Evolutionary conservation across 2,888 invertebrate genomes (phyloP), one percentile per base, ranked within the genome.

Genomic region (Oconnorella tubifera): DNA sequence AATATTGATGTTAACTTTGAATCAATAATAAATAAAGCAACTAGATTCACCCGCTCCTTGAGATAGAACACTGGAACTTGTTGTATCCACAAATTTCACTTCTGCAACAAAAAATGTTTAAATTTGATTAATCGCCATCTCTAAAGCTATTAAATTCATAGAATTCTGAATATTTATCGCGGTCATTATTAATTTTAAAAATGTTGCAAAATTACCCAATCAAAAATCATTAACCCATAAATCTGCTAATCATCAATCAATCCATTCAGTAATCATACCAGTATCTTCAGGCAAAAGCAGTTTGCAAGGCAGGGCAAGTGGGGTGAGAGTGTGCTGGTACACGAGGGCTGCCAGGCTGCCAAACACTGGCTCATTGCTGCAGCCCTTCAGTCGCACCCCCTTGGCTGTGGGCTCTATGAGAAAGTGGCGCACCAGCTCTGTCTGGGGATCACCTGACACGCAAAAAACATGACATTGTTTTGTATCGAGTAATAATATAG

Each of bases 241-340:
- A n/a, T n/a, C n/a, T n/a, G n/a, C n/a, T n/a, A n/a, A n/a, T n/a
- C n/a, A n/a, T n/a, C n/a, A n/a, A n/a, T n/a, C n/a, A n/a, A n/a
- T n/a, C n/a, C n/a, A n/a, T n/a, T n/a, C n/a, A n/a, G n/a, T n/a
- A n/a, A 40, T 23, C 53, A 6, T 27, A 51, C 53, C 53, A 27
- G 10, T 25, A 10, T 71, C 77, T 69, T 91, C 90, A 2, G 98
- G 98, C 67, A 99, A 86, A 65, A 89, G 84, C 51, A 99, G 86
- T 70, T 90, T 89, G 76, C 92, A 92, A 0, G 99, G 98, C 75
- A 99, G 84, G 19, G 98, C 98, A 82, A 99, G 86, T 25, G 92
- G 91, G 73, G 94, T 96, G 69, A 98, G 89, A 25, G 97, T 95
- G 84, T 99, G 99, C 81, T 98, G 98, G 83, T 98, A 98, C 62